Evolutionary conservation across 2,797 vertebrate species (phyloP).

Genomic region (Paguma larvata): DNA sequence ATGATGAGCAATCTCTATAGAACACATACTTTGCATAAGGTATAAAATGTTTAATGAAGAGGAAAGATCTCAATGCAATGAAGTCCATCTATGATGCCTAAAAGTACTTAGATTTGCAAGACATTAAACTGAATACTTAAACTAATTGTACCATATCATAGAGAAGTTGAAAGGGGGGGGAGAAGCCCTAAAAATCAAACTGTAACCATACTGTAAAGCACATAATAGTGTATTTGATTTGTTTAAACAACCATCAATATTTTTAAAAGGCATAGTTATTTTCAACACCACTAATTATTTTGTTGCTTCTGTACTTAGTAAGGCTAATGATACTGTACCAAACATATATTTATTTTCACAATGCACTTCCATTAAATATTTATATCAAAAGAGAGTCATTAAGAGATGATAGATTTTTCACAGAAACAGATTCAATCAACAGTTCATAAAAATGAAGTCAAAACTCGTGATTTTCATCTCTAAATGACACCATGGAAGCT

Average conservation of each 20-base stretch:
- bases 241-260: not conserved
- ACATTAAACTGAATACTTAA: constrained; percentile 78
- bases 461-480: not conserved
- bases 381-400: not conserved
- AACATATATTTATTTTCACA: not conserved
- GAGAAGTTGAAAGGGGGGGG: not conserved
- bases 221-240: constrained; percentile 29
- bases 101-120: constrained; percentile 68
- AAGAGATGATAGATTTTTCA: not conserved
- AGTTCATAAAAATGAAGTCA: constrained; percentile 17
- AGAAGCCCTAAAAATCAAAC: constrained; percentile 71
- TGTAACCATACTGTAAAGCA: constrained; percentile 68
- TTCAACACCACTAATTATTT: not conserved
- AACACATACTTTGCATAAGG: constrained; percentile 76
- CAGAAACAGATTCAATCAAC: not conserved
- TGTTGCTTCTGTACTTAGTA: not conserved
- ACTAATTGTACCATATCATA: constrained; percentile 73
- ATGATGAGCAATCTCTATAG: constrained; percentile 66
- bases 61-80: constrained; percentile 52
- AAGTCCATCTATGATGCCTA: constrained; percentile 50
- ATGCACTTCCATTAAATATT: not conserved
- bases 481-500: not conserved
- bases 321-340: not conserved
- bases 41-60: constrained; percentile 85
- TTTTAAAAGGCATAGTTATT: not conserved